Evolutionary conservation across 2,797 vertebrate species (phyloP).

Genomic region (Adrianichthys oophorus): DNA sequence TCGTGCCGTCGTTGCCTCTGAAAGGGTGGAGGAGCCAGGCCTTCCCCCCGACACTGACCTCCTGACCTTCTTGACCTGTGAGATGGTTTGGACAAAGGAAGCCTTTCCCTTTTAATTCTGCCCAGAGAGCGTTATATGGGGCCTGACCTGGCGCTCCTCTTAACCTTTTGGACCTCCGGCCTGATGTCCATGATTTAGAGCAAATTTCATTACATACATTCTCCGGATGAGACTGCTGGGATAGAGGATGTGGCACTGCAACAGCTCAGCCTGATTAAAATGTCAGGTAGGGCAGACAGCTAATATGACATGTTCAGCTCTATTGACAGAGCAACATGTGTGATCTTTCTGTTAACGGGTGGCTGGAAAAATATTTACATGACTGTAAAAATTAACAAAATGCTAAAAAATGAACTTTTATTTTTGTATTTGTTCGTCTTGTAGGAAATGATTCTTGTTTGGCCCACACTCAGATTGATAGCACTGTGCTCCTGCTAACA

Average conservation of each 20-base stretch:
- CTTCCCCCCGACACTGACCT: constrained; percentile 79
- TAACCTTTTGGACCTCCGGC: constrained; percentile 79
- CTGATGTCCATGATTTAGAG: constrained; percentile 78
- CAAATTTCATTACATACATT: constrained; percentile 82
- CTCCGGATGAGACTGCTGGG: constrained; percentile 71
- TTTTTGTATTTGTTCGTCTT: constrained; percentile 21
- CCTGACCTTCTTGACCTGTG: constrained; percentile 77
- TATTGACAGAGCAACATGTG: constrained; percentile 17
- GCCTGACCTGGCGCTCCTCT: constrained; percentile 74
- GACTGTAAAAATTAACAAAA: constrained; percentile 11
- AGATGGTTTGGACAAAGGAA: constrained; percentile 75
- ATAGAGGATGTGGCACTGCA: constrained; percentile 67
- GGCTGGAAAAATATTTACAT: constrained; percentile 12
- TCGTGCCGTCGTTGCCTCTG: constrained; percentile 54
- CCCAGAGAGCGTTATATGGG: constrained; percentile 74
- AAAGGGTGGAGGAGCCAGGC: constrained; percentile 51
- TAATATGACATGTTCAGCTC: constrained; percentile 41
- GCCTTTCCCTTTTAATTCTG: constrained; percentile 82
- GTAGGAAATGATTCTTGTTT: constrained; percentile 17
- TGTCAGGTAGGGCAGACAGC: constrained; percentile 54
- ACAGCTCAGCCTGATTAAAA: constrained; percentile 75
- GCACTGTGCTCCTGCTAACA: constrained; percentile 34
- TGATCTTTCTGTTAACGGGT: constrained; percentile 7
- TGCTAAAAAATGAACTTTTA: not conserved
- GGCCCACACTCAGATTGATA: constrained; percentile 31